Base-by-base conservation (phyloP, 1,140 invertebrate species). In the Aleiodes sp. region DNA sequence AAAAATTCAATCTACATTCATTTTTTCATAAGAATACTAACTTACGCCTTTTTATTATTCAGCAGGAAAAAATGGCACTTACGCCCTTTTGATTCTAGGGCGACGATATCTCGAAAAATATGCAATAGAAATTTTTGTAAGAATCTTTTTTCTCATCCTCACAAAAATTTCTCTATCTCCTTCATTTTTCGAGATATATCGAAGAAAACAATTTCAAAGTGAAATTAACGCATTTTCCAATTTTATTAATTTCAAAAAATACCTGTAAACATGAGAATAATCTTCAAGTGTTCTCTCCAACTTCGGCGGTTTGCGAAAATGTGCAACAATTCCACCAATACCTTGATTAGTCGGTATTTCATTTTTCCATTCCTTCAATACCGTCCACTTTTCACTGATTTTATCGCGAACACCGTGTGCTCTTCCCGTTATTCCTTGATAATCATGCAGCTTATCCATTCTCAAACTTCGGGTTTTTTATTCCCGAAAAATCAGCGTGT, bases 251-350 rank as follows among this genome's bases (percentile, higher is more conserved):
- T n/a, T n/a, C n/a, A n/a, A 65, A n/a, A 9, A 43, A 24, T 88
- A 94, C 93, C 92, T 92, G 81, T 91, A 94, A 68, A 94, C 84
- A 81, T 95, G 93, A 1, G 90, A 88, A 79, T 91, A 94, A 75
- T 93, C 88, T 46, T 89, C 85, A 19, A 85, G 78, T 37, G 78
- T 85, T 46, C 84, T 79, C 68, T 82, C 86, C 64, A 82, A 77
- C 35, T 83, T 82, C 0, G 87, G 63, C 68, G 84, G 78, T 74
- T 86, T 77, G 73, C 87, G 72, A 68, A 88, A 43, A 77, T 87
- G 82, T 46, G 71, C 78, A 1, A 78, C 19, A 28, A 86, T 6
- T 0, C 82, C 84, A 0, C 62, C 75, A 4, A 86, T 28, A 0
- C 84, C 84, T 24, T 79, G 81, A 76, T 76, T 88, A 82, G 57